A percentile compares a stretch with the other conserved stretches of the same genome.
phyloP scores from a whole-genome alignment of 2,888 invertebrate genomes.

The Leptinotarsa tumamoca region DNA sequence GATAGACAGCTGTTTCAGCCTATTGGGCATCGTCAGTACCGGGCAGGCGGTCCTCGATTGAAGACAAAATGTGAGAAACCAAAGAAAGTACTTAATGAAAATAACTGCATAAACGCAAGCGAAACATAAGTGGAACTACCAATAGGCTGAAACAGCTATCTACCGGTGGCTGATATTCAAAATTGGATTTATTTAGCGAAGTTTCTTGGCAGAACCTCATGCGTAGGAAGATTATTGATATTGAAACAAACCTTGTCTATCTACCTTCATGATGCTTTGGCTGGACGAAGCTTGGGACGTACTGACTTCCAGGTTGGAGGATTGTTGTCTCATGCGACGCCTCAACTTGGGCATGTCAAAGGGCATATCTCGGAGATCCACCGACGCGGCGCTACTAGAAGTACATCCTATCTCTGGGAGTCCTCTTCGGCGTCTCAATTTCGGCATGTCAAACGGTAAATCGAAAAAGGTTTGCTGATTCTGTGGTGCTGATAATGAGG shows the following conservation, averaged over 20 bases:
- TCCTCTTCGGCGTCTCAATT: slow-evolving; percentile 77
- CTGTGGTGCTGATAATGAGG: slow-evolving; percentile 67
- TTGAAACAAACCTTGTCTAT: slow-evolving; percentile 70
- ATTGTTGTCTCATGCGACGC: slow-evolving; percentile 75
- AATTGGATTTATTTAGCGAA: background rate
- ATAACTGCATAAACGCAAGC: too few relatives aligned
- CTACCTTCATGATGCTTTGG: slow-evolving; percentile 82
- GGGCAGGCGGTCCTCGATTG: too few relatives aligned
- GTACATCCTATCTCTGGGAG: slow-evolving; percentile 78
- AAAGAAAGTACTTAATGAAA: too few relatives aligned
- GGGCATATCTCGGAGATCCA: slow-evolving; percentile 85
- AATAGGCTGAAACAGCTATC: too few relatives aligned
- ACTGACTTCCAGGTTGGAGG: slow-evolving; percentile 76
- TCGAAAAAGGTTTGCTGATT: slow-evolving; percentile 79
- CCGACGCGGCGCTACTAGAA: slow-evolving; percentile 75
- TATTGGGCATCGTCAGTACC: too few relatives aligned
- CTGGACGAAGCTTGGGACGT: slow-evolving; percentile 86
- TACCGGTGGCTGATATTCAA: background rate
- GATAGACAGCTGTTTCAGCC: too few relatives aligned
- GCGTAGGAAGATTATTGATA: background rate
- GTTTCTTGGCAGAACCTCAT: background rate
- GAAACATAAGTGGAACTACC: too few relatives aligned
- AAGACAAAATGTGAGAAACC: too few relatives aligned
- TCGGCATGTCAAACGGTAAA: slow-evolving; percentile 92
- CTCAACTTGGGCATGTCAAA: slow-evolving; percentile 93